These are phyloP conservation scores for Thymelicus lineola DNA, from an alignment of 2,888 invertebrate genomes.

Conservation along the genomic window DNA sequence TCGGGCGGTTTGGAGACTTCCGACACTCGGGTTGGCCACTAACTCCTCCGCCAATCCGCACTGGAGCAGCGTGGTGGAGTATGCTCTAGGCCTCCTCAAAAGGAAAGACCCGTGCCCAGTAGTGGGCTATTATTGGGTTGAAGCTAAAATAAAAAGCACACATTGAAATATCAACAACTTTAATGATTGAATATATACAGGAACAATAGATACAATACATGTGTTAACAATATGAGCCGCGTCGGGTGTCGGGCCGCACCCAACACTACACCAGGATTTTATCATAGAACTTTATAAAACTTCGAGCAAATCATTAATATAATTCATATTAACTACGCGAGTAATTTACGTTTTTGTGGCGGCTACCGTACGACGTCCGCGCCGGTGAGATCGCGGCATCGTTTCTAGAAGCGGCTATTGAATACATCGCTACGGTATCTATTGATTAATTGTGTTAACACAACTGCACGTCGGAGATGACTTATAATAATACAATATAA, in stretches of 20 bases:
- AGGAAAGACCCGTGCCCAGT: too few relatives aligned
- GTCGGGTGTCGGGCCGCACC: background rate
- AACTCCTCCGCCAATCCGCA: too few relatives aligned
- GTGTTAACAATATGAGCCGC: conserved; percentile 61
- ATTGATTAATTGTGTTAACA: too few relatives aligned
- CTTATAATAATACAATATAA: too few relatives aligned
- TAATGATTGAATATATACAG: conserved; percentile 83
- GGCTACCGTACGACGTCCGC: too few relatives aligned
- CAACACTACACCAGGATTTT: background rate
- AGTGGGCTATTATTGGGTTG: too few relatives aligned
- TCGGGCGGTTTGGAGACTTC: too few relatives aligned
- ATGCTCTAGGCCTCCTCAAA: too few relatives aligned
- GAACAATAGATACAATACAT: conserved; percentile 76
- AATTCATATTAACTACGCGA: conserved; percentile 60
- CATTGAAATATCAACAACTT: conserved; percentile 82
- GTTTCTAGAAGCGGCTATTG: background rate
- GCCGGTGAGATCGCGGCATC: background rate
- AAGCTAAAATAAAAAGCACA: conserved; percentile 55
- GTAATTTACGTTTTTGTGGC: conserved; percentile 26
- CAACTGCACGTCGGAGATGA: too few relatives aligned
- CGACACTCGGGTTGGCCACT: too few relatives aligned
- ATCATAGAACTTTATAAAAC: background rate
- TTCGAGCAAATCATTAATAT: conserved; percentile 18
- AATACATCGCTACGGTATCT: background rate
- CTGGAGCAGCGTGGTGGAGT: too few relatives aligned